Evolutionary conservation across 2,888 invertebrate species (phyloP).

Genomic region (Aspidiotus rigidus): DNA sequence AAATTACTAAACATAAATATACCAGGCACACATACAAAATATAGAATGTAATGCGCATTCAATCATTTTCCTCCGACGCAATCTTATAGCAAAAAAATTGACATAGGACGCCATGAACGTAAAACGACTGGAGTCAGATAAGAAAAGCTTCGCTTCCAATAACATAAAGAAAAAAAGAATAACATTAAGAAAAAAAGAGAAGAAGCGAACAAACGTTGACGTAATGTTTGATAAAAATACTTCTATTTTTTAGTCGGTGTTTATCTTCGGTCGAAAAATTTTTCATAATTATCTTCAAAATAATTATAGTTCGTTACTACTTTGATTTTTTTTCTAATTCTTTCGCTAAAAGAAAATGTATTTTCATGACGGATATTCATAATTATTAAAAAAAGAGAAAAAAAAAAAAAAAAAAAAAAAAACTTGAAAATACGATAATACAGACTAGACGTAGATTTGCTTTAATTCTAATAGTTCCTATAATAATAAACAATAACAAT

Average conservation of each 20-base stretch:
- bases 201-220: background rate
- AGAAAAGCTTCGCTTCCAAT: background rate
- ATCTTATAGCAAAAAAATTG: background rate
- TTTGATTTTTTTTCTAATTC: background rate
- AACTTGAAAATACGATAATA: background rate
- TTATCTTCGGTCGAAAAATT: background rate
- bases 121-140: background rate
- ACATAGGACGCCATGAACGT: background rate
- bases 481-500: background rate
- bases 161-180: background rate
- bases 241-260: background rate
- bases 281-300: too few species aligned
- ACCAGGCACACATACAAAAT: conserved; percentile 13
- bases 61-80: conserved; percentile 1
- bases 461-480: background rate
- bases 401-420: background rate
- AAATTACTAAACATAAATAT: conserved; percentile 14
- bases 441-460: conserved; percentile 3
- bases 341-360: background rate
- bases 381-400: background rate
- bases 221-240: background rate
- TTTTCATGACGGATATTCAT: background rate
- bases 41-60: conserved; percentile 12
- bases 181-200: background rate
- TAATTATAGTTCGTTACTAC: background rate